Conservation (phyloP, 2,888 invertebrate genomes). For the Autographa gamma region DNA sequence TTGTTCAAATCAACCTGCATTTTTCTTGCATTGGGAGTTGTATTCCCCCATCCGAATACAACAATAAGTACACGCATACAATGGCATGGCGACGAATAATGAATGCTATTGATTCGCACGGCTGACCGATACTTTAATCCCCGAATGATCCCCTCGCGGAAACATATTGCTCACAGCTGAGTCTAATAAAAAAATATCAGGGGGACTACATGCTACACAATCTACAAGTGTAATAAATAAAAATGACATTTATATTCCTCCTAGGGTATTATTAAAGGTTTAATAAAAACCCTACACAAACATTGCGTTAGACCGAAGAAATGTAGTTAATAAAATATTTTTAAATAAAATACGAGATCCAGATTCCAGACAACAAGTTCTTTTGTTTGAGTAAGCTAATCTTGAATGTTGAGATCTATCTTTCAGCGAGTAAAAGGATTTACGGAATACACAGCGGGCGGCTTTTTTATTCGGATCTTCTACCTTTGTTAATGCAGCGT, state of each 20-base stretch:
- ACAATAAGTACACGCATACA: slow-evolving; percentile 71
- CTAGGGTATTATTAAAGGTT: slow-evolving; percentile 40
- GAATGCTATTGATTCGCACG: slow-evolving; percentile 78
- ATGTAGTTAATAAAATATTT: neutral
- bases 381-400: neutral
- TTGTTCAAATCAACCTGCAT: slow-evolving; percentile 42
- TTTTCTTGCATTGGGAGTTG: slow-evolving; percentile 46
- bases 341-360: neutral
- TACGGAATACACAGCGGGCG: neutral
- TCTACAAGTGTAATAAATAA: slow-evolving; percentile 61
- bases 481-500: neutral
- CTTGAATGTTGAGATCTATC: neutral
- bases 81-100: slow-evolving; percentile 71
- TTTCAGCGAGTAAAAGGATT: neutral
- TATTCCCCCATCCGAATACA: slow-evolving; percentile 35
- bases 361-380: neutral
- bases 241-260: slow-evolving; percentile 53
- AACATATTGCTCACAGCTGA: slow-evolving; percentile 80
- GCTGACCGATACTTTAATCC: slow-evolving; percentile 80
- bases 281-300: slow-evolving; percentile 40
- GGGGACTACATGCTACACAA: slow-evolving; percentile 51
- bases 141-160: slow-evolving; percentile 71
- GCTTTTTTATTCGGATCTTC: neutral
- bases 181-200: slow-evolving; percentile 67
- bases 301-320: neutral